phyloP scores from a whole-genome alignment of 2,797 vertebrate species.

The Myiotriccus ornatus region DNA sequence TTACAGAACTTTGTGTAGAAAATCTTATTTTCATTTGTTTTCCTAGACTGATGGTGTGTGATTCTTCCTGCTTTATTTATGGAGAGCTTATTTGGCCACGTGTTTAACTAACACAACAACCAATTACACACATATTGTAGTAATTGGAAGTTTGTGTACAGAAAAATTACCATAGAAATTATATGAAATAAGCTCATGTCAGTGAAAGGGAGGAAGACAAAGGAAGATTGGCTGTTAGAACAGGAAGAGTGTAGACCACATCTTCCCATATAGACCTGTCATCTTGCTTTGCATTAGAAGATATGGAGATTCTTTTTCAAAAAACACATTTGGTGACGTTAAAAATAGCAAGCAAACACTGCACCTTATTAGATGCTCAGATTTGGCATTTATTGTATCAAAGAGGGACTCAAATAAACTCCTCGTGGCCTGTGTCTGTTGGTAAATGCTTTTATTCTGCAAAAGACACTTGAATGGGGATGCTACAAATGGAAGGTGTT shows the following conservation, averaged over 20 bases:
- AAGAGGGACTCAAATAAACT: background rate
- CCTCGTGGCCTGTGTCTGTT: background rate
- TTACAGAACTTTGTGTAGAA: background rate
- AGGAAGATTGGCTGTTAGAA: background rate
- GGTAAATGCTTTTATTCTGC: background rate
- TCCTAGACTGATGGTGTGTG: background rate
- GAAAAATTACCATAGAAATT: slow-evolving; percentile 22
- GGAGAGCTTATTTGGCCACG: slow-evolving; percentile 13
- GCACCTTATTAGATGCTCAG: background rate
- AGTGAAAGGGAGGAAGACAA: background rate
- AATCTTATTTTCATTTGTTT: background rate
- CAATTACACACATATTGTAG: slow-evolving; percentile 15
- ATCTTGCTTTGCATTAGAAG: background rate
- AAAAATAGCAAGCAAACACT: background rate
- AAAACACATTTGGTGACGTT: background rate
- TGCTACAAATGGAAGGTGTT: background rate
- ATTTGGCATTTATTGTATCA: background rate
- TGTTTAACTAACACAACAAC: slow-evolving; percentile 12
- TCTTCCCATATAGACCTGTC: background rate
- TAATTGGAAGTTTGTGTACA: slow-evolving; percentile 2
- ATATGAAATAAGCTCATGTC: background rate
- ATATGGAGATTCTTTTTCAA: background rate
- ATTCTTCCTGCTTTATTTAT: slow-evolving; percentile 26
- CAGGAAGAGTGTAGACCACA: background rate
- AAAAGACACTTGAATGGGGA: background rate